Evolutionary conservation across 1,140 invertebrate genomes (phyloP), one percentile per base, ranked within the genome.

Genomic region (Drosophila rufa): DNA sequence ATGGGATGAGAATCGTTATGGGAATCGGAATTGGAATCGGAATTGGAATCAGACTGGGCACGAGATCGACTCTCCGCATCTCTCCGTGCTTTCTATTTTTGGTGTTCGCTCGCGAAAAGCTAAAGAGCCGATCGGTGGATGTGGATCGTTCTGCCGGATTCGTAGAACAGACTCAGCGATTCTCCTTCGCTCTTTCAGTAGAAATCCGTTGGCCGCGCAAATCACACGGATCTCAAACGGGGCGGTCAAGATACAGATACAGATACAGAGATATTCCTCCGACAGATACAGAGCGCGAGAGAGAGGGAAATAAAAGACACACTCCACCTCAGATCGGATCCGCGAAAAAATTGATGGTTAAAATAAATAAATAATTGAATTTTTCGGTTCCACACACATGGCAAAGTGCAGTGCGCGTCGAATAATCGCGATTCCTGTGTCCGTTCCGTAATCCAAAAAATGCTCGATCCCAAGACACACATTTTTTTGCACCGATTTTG

Each of bases 301-400:
- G 56, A 56, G 19, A 59, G 43, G 73, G 12, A 55, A 14, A 45
- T 14, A 59, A 60, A 80, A 83, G 70, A 83, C 75, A 83, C 60
- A 64, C 64, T 69, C 45, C 55, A 62, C 53, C 45, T 50, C 75
- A 53, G 58, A 80, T 80, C 75, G 59, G 60, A 51, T 75, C 47
- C 17, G 67, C 51, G 45, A 45, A 65, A 62, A 79, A 79, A 73
- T 79, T 71, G 45, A 66, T 73, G 68, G 76, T 80, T 75, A 56
- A 82, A 66, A 85, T 82, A 83, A 84, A 84, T 84, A 82, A 86
- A 86, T 86, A 86, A 78, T 81, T 74, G 60, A 80, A 57, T 78
- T 77, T 38, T 61, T 77, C 43, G 55, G 58, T 61, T 42, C 60
- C 62, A 74, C 68, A 74, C 68, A 79, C 65, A 82, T 79, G 75